A percentile compares a stretch with the other conserved stretches of the same genome.
Evolutionary conservation across 2,113 vertebrate species (phyloP).

Genomic region (Jaculus jaculus): DNA sequence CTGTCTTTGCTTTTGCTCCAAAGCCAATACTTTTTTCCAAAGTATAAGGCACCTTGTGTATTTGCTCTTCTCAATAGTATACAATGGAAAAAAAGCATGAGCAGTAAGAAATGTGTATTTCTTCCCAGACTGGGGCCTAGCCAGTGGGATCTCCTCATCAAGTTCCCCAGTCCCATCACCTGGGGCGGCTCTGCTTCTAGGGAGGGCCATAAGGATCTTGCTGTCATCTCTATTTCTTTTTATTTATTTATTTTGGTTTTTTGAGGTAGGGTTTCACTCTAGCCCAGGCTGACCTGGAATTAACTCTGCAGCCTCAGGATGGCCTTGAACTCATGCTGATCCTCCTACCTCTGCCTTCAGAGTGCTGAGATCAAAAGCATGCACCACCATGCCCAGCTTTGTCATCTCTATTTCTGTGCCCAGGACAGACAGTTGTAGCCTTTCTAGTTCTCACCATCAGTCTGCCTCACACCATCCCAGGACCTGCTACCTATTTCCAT

Average conservation of each 20-base stretch:
- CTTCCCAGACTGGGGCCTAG: neutral
- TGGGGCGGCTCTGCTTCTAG: neutral
- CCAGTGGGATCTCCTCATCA: neutral
- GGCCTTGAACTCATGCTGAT: too few relatives aligned
- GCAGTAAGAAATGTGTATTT: neutral
- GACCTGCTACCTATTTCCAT: neutral
- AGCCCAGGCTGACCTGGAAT: too few relatives aligned
- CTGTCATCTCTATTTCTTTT: neutral
- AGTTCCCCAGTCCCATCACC: neutral
- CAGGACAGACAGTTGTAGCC: neutral
- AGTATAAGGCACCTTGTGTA: neutral
- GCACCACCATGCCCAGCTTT: too few relatives aligned
- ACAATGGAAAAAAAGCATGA: conserved; percentile 21
- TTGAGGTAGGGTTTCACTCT: too few relatives aligned
- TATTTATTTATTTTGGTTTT: too few relatives aligned
- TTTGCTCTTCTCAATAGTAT: neutral
- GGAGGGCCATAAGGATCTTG: neutral
- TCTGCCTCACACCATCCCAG: neutral
- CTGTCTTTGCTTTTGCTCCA: neutral
- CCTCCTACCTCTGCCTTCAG: too few relatives aligned
- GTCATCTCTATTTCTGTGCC: neutral
- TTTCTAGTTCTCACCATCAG: neutral
- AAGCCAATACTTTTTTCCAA: neutral
- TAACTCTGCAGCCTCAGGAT: too few relatives aligned
- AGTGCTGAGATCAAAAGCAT: too few relatives aligned